These are phyloP conservation scores for Coleophora flavipennella DNA, from an alignment of 2,888 invertebrate genomes.

Conservation along the genomic window DNA sequence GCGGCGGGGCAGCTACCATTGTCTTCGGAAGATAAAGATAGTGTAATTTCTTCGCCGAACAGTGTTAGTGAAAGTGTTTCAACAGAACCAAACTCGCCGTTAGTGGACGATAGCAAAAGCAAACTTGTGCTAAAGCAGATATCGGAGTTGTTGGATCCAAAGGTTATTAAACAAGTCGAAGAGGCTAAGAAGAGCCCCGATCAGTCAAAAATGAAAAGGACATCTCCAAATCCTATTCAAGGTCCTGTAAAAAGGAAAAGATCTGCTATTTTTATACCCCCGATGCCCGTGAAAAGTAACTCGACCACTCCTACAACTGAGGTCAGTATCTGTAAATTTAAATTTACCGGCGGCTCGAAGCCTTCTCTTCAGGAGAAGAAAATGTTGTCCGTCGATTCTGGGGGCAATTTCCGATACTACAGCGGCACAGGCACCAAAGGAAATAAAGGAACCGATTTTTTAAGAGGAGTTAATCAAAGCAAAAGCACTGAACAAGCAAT, in stretches of 20 bases:
- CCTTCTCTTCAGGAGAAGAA: constrained; percentile 93
- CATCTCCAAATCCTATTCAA: constrained; percentile 45
- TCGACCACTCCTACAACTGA: constrained; percentile 85
- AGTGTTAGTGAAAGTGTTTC: constrained; percentile 37
- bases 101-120: constrained; percentile 54
- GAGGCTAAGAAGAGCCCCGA: constrained; percentile 43
- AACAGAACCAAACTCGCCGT: constrained; percentile 37
- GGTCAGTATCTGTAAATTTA: constrained; percentile 94
- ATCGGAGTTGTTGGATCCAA: constrained; percentile 58
- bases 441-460: constrained; percentile 85
- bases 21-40: constrained; percentile 41
- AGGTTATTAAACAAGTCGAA: constrained; percentile 51
- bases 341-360: constrained; percentile 92
- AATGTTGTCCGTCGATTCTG: constrained; percentile 91
- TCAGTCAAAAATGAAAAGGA: constrained; percentile 56
- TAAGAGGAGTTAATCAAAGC: constrained; percentile 77
- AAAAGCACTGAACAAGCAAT: constrained; percentile 27
- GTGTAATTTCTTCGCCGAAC: constrained; percentile 39
- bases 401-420: constrained; percentile 90
- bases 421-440: constrained; percentile 88
- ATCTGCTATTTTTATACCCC: constrained; percentile 88
- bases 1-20: constrained; percentile 63
- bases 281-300: constrained; percentile 81
- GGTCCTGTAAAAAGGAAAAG: constrained; percentile 79
- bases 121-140: constrained; percentile 63